Evolutionary conservation across 2,797 vertebrate genomes (phyloP), one percentile per base, ranked within the genome.

Genomic region (Cyclopterus lumpus): DNA sequence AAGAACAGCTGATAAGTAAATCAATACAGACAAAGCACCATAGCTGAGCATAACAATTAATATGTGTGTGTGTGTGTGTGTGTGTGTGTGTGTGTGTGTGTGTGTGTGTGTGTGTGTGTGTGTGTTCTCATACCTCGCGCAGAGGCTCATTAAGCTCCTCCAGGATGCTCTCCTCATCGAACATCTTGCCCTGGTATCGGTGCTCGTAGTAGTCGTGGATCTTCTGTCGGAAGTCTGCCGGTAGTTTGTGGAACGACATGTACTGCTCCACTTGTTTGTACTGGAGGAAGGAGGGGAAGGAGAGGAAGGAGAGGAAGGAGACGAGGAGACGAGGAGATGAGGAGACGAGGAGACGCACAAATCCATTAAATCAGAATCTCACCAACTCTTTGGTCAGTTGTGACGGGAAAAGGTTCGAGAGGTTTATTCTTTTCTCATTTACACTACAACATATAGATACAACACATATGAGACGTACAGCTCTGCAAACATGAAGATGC

Each of bases 191-290:
- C 88, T 99, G 98, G 94, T 99, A 99, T 51, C 98, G 93, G 85
- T 99, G 98, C 85, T 99, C 98, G 0, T 99, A 99, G 93, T 99
- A 99, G 92, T 99, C 98, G 0, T 99, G 98, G 92, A 99, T 97
- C 89, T 97, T 98, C 94, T 99, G 98, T 9, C 98, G 95, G 93
- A 99, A 98, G 88, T 99, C 98, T 0, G 98, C 97, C 0, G 97
- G 97, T 77, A 99, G 95, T 82, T 99, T 99, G 94, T 99, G 98
- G 93, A 99, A 99, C 75, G 98, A 99, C 98, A 99, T 99, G 91
- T 99, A 99, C 92, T 99, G 98, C 88, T 99, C 98, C 90, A 99
- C 97, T 91, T 99, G 97, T 89, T 99, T 99, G 93, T 99, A 99
- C 98, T 99, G 87, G 11, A 71, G 44, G 75, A 80, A 14, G 51